Base-by-base conservation (phyloP, 2,113 vertebrate species). In the Gasterosteus aculeatus region DNA sequence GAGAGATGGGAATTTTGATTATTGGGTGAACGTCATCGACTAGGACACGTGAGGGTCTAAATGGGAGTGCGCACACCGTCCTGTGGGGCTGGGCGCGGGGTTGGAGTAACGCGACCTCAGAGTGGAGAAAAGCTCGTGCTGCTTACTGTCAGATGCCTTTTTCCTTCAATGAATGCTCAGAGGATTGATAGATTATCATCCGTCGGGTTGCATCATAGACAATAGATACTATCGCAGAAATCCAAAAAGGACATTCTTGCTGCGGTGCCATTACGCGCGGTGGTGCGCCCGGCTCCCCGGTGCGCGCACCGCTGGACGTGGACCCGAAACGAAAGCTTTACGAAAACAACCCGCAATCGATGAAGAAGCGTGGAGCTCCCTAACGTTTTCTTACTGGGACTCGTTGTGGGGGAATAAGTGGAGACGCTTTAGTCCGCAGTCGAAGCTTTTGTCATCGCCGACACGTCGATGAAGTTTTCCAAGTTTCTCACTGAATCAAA, bases 21-120 rank as follows among this genome's bases (percentile, higher is more conserved):
- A 26, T 26, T 26, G 22, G 22, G 51, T 66, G 47, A 70, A 72
- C 6, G 22, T 61, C 26, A 19, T 41, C 42, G 5, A 47, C 33
- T 0, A 11, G 6, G 26, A 61, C 46, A 26, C 33, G 56, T 22
- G 72, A 61, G 29, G 14, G 14, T 53, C 31, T 77, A 76, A 64
- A 39, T 69, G 57, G 53, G 3, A 1, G 29, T 15, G 69, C 35
- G 35, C 35, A 38, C 35, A 38, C 35, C 35, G 35, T 38, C 35
- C 5, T 7, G 5, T 7, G 35, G 1, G 1, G 35, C 6, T 38
- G 6, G 7, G 35, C 4, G 35, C 35, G 35, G 5, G 35, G 39
- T 33, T 3, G 65, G 63, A 53, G 1, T 22, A 89, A 89, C 85
- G 89, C 73, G 72, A 4, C 18, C 61, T 35, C 53, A 14, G 14